Evolutionary conservation across 2,888 invertebrate genomes (phyloP).

Genomic region (Epiblema foenella): DNA sequence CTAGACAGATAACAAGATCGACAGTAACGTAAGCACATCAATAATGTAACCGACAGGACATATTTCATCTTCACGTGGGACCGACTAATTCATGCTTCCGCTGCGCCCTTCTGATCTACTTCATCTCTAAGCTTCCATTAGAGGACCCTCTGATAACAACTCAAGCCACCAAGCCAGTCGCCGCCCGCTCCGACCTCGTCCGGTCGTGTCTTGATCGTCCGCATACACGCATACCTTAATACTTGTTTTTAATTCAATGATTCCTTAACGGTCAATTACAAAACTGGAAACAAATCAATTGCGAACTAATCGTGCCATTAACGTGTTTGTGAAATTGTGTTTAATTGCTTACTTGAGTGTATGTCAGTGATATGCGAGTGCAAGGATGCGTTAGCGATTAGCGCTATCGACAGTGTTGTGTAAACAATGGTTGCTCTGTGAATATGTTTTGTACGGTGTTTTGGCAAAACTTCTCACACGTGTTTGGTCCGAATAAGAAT

Average conservation of each 20-base stretch:
- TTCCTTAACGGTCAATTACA: conserved; percentile 34
- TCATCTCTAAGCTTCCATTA: conserved; percentile 80
- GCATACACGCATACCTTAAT: conserved; percentile 51
- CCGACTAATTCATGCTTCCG: conserved; percentile 56
- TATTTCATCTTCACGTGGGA: conserved; percentile 1
- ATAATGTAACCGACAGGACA: conserved; percentile 14
- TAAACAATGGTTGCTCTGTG: conserved; percentile 39
- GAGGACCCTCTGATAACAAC: conserved; percentile 75
- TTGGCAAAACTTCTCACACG: conserved; percentile 46
- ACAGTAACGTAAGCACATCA: conserved; percentile 17
- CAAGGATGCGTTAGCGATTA: conserved; percentile 30
- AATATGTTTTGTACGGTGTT: conserved; percentile 35
- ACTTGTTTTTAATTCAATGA: conserved; percentile 32
- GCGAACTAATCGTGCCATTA: conserved; percentile 1
- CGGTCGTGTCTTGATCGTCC: conserved; percentile 47
- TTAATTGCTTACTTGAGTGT: conserved; percentile 5
- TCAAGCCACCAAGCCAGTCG: conserved; percentile 51
- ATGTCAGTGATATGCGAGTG: conserved; percentile 17
- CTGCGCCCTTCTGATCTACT: conserved; percentile 76
- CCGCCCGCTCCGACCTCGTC: conserved; percentile 62
- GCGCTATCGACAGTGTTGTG: conserved; percentile 35
- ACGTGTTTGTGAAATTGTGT: conserved; percentile 30
- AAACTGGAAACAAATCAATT: conserved; percentile 37
- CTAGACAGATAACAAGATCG: neutral
- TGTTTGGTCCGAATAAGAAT: conserved; percentile 29